phyloP scores from a whole-genome alignment of 1,140 invertebrate genomes.

The Lethocerus indicus region DNA sequence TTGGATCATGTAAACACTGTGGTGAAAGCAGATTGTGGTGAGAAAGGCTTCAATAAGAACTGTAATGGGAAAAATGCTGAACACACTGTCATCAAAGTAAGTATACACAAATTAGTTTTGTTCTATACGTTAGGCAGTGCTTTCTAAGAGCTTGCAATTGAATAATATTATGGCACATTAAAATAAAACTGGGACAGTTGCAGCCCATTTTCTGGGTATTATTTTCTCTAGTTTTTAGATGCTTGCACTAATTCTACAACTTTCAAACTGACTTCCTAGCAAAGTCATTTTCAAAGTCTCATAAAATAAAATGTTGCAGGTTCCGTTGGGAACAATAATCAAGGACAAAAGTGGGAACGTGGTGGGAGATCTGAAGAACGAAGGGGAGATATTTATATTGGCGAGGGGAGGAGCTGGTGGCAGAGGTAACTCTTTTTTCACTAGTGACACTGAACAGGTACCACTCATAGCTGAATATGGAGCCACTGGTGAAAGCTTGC shows the following conservation, averaged over 20 bases:
- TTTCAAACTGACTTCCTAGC: background rate
- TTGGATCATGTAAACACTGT: constrained; percentile 45
- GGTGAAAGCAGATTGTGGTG: constrained; percentile 47
- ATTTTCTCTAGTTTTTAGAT: too few relatives aligned
- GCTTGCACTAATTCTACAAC: background rate
- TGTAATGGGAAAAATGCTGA: constrained; percentile 75
- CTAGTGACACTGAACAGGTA: constrained; percentile 59
- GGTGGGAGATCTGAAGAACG: constrained; percentile 48
- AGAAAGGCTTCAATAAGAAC: constrained; percentile 53
- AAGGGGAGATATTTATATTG: constrained; percentile 74
- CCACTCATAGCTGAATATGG: constrained; percentile 80
- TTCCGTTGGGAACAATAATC: constrained; percentile 80
- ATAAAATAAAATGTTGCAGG: constrained; percentile 25
- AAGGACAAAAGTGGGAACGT: constrained; percentile 37
- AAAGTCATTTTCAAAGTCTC: too few relatives aligned
- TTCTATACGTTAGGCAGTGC: background rate
- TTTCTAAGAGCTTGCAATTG: background rate
- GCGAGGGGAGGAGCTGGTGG: constrained; percentile 90
- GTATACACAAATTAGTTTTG: background rate
- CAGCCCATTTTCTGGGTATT: background rate
- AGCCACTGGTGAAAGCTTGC: constrained; percentile 57
- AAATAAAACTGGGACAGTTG: background rate
- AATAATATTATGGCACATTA: background rate
- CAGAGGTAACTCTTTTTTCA: constrained; percentile 86
- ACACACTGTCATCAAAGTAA: constrained; percentile 49